Evolutionary conservation across 2,888 invertebrate genomes (phyloP), one percentile per base, ranked within the genome.

Genomic region (Nomada ruficornis): DNA sequence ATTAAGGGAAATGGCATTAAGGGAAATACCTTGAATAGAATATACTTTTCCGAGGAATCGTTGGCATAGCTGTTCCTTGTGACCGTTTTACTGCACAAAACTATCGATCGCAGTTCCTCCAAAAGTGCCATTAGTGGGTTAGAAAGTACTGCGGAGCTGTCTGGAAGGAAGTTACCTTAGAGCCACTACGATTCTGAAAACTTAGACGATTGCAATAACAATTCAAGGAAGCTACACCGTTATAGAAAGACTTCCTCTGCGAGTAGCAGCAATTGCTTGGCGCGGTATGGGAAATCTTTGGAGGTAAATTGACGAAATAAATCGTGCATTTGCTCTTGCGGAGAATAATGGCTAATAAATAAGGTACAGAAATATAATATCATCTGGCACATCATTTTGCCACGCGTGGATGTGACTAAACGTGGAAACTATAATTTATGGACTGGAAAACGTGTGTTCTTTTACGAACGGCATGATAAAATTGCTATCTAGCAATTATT

Each of bases 201-300:
- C 87, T 91, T 90, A 85, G 86, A 77, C 89, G 88, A 88, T 89
- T 85, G 85, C 85, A 89, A 90, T 91, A 91, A 91, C 88, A 89
- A 82, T 88, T 85, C 65, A 59, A 68, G 55, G 79, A 80, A 80
- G 78, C 85, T 72, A 70, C 75, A 72, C 77, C 57, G 76, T 75
- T 72, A 36, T 44, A 63, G 79, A 76, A 82, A 70, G 59, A 47
- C 44, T 70, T 70, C 73, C 29, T 59, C 50, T 29, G 47, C 20
- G 59, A 74, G 70, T 63, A 72, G 60, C 55, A 26, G 26, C 47
- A 50, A 18, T 26, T 36, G 47, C 15, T 55, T 59, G n/a, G 26
- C 69, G 26, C 44, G 54, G 29, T 15, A 72, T 50, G 77, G 62
- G 29, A 74, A 78, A 73, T 77, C 77, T 50, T 36, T 71, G n/a